Evolutionary conservation across 2,113 vertebrate species (phyloP).

Genomic region (Melierax canorus): DNA sequence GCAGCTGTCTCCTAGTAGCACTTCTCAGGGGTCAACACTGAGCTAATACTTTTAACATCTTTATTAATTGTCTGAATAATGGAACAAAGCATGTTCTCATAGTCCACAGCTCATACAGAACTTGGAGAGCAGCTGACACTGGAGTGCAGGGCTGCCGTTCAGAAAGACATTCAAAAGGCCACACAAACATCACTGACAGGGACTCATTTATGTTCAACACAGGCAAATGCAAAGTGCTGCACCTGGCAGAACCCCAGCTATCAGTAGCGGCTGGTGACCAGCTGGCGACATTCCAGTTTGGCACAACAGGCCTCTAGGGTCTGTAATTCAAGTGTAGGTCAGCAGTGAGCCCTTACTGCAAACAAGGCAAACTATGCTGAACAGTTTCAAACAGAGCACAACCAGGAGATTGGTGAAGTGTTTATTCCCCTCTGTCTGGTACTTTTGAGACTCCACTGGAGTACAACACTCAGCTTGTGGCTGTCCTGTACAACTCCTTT

Average conservation of each 20-base stretch:
- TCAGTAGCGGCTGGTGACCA: not conserved
- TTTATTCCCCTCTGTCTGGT: not conserved
- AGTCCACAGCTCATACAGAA: not conserved
- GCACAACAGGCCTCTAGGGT: not conserved
- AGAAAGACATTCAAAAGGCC: not conserved
- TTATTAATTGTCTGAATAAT: not conserved
- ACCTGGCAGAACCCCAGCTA: not conserved
- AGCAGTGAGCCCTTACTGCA: not conserved
- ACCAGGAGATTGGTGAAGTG: not conserved
- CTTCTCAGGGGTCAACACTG: not conserved
- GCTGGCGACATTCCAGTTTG: not conserved
- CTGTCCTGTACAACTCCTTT: not conserved
- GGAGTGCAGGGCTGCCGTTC: not conserved
- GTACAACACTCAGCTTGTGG: not conserved
- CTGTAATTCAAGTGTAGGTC: not conserved
- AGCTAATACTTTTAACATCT: not conserved
- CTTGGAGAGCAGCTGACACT: not conserved
- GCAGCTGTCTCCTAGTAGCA: not conserved
- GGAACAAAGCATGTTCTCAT: not conserved
- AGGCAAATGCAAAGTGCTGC: not conserved
- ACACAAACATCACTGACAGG: not conserved
- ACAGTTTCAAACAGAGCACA: not conserved
- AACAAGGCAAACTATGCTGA: not conserved
- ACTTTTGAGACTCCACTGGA: not conserved
- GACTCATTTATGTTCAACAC: not conserved